Percentiles rank a stretch among this genome's conserved stretches.
These are phyloP conservation scores for Galleria mellonella DNA, from an alignment of 1,140 invertebrate genomes.

Conservation along the genomic window DNA sequence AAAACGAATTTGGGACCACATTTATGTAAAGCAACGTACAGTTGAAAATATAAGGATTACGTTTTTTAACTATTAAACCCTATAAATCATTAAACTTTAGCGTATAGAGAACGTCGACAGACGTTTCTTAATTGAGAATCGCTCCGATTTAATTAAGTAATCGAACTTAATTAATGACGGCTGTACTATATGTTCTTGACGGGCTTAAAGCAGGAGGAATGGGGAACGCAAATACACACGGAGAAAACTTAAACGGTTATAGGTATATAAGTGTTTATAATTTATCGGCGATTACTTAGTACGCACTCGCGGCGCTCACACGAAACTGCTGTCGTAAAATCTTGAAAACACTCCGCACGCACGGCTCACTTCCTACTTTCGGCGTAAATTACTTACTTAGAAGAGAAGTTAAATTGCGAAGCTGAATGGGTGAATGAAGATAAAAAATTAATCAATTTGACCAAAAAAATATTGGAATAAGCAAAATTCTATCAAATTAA, in stretches of 20 bases:
- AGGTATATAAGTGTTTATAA: conserved; percentile 14
- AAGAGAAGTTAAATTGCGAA: conserved; percentile 10
- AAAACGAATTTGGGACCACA: too few relatives aligned
- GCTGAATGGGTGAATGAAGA: not conserved
- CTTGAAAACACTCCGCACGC: conserved; percentile 14
- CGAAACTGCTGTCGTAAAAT: conserved; percentile 23
- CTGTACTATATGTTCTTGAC: conserved; percentile 15
- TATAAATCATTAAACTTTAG: too few relatives aligned
- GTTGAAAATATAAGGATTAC: too few relatives aligned
- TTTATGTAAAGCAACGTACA: too few relatives aligned
- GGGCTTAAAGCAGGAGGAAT: conserved; percentile 4
- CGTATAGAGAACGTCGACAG: too few relatives aligned
- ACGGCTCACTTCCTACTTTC: conserved; percentile 2
- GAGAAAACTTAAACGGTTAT: conserved; percentile 16
- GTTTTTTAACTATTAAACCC: too few relatives aligned
- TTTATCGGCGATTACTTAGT: conserved; percentile 23
- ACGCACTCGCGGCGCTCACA: conserved; percentile 16
- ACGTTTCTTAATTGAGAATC: too few relatives aligned
- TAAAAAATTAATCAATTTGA: not conserved
- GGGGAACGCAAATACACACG: conserved; percentile 7
- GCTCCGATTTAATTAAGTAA: conserved; percentile 4
- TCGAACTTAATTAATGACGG: conserved; percentile 14
- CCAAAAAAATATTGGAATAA: not conserved
- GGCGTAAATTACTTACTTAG: conserved; percentile 10
- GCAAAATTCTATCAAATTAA: not conserved